A percentile compares a stretch with the other conserved stretches of the same genome.
phyloP scores from a whole-genome alignment of 2,113 vertebrate genomes.

The Trogon melanurus region DNA sequence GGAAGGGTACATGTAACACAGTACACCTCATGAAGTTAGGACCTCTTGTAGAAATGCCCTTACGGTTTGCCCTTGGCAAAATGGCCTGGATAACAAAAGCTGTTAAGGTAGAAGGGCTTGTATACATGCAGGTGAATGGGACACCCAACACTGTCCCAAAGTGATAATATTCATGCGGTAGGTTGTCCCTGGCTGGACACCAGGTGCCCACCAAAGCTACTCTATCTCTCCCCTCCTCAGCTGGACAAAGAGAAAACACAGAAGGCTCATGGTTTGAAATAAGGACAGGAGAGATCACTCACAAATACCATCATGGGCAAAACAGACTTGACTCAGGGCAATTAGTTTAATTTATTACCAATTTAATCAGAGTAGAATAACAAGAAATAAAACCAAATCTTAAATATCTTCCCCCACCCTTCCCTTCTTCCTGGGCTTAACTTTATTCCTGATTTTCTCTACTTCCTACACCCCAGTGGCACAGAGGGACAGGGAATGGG shows the following conservation, averaged over 20 bases:
- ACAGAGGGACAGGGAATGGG: background rate
- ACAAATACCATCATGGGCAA: background rate
- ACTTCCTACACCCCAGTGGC: too few species aligned
- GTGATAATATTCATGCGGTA: fast-evolving
- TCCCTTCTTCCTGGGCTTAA: background rate
- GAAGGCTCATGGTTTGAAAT: background rate
- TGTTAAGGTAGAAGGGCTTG: background rate
- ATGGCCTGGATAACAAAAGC: background rate
- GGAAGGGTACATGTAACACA: background rate
- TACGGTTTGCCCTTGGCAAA: background rate
- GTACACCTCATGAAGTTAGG: background rate
- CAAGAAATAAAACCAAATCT: background rate
- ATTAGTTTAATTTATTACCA: background rate
- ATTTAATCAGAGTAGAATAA: background rate
- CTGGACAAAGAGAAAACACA: background rate
- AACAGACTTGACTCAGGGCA: background rate
- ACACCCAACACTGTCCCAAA: background rate
- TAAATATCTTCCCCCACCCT: background rate
- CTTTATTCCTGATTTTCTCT: too few species aligned
- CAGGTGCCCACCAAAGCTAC: background rate
- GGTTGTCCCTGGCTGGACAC: background rate
- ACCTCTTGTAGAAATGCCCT: background rate
- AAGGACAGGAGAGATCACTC: background rate
- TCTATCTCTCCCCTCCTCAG: background rate
- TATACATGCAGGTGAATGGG: background rate